Evolutionary conservation across 2,113 vertebrate genomes (phyloP), one percentile per base, ranked within the genome.

Genomic region (Orientallactaga bullata): DNA sequence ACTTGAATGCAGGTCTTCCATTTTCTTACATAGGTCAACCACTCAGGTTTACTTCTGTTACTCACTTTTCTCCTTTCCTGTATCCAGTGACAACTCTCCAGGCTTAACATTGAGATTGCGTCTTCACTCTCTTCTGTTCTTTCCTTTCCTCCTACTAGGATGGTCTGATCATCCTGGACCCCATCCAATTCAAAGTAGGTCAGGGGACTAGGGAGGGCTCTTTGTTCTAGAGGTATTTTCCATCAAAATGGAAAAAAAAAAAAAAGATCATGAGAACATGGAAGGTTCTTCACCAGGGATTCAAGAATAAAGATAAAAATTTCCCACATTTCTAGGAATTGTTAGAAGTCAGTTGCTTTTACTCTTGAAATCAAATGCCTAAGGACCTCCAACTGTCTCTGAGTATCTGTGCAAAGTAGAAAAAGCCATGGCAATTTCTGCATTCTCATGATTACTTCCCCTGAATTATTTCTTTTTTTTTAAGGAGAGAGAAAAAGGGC

Each of bases 361-460:
- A 61, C 35, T 73, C 65, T 82, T 87, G 78, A 89, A 89, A 72
- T 77, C 30, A 87, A 35, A 21, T 47, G 55, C 58, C 30, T 23
- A 21, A 78, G 51, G 78, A 35, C 24, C 30, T 78, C 30, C 30
- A 72, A 9, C 11, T 85, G 3, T 37, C 74, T 39, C 28, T 30
- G 78, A 39, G 3, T 60, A 5, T 61, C 65, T 74, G 11, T 47
- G 51, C 9, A 35, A 4, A 39, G 28, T 73, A 32, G 42, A 61
- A 68, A 81, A 85, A 55, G 3, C 63, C 28, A 65, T 76, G 28
- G 66, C 39, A 66, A 28, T 17, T 55, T 51, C 32, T 26, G 79
- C n/a, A 35, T 42, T 77, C 10, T 69, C 15, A 8, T 51, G 26
- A 13, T 5, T 55, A 39, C 7, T n/a, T 1, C 13, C 30, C 71